Percentiles rank a stretch among this genome's conserved stretches.
These are phyloP conservation scores for Bucorvus abyssinicus DNA, from an alignment of 2,797 vertebrate species.

Conservation along the genomic window DNA sequence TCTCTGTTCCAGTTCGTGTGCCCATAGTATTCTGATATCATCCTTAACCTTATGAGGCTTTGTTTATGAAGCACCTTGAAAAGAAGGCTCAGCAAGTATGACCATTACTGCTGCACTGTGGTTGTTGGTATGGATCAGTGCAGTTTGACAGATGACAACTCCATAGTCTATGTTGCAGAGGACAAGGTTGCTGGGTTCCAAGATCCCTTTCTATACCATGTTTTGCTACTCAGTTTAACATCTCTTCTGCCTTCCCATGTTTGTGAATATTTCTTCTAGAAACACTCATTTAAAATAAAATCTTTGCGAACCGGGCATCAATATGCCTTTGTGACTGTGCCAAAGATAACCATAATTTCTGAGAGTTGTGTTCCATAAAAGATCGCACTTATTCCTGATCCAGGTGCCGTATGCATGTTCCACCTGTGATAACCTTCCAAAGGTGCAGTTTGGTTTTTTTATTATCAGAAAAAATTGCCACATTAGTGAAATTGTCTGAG, in stretches of 20 bases:
- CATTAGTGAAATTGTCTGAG: neutral
- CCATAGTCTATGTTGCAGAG: accelerated
- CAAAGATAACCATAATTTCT: neutral
- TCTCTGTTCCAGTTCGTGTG: neutral
- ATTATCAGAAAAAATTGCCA: neutral
- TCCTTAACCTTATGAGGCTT: neutral
- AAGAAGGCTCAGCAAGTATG: neutral
- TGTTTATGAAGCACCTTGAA: neutral
- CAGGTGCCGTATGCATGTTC: neutral
- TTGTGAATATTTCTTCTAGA: neutral
- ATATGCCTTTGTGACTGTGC: neutral
- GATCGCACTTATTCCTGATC: neutral
- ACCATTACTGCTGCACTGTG: neutral
- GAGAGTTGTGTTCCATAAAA: neutral
- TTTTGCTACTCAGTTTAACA: neutral
- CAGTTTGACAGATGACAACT: neutral
- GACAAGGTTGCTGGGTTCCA: neutral
- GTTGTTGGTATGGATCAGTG: neutral
- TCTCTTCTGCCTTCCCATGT: neutral
- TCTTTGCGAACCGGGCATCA: neutral
- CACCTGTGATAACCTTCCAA: neutral
- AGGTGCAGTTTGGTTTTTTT: neutral
- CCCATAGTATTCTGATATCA: accelerated
- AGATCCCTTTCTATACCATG: neutral
- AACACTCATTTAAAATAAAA: neutral